Percentiles rank a stretch among this genome's conserved stretches.
Evolutionary conservation across 2,888 invertebrate species (phyloP).

Genomic region (Parnassius mnemosyne): DNA sequence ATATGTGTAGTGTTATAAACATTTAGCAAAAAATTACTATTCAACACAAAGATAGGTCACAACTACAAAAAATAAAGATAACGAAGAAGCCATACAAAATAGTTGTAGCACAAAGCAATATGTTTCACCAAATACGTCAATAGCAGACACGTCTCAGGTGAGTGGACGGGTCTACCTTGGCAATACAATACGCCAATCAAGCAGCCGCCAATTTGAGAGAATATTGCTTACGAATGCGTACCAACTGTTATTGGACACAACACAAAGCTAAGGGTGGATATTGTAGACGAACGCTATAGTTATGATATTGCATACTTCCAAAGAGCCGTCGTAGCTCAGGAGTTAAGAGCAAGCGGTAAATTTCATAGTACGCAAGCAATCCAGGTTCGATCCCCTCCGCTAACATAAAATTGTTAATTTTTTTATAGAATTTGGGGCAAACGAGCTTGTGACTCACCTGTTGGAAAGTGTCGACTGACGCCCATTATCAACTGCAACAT

Average conservation of each 20-base stretch:
- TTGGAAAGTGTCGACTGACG: too few relatives aligned
- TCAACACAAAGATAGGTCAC: too few relatives aligned
- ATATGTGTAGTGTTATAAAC: too few relatives aligned
- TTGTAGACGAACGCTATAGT: background rate
- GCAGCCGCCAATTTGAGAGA: constrained; percentile 21
- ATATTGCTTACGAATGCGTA: constrained; percentile 23
- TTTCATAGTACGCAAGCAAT: background rate
- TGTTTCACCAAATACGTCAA: constrained; percentile 1
- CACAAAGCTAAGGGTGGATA: background rate
- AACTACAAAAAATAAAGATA: background rate
- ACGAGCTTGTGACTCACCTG: too few relatives aligned
- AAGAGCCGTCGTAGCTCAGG: too few relatives aligned
- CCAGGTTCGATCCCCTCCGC: too few relatives aligned
- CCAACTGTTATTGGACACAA: constrained; percentile 12
- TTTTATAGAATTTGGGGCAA: too few relatives aligned
- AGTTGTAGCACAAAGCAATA: background rate
- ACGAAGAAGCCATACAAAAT: background rate
- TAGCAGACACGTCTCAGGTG: constrained; percentile 16
- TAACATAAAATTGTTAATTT: too few relatives aligned
- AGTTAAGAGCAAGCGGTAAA: too few relatives aligned
- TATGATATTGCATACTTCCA: background rate
- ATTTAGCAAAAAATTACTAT: too few relatives aligned
- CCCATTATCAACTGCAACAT: too few relatives aligned
- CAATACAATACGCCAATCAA: constrained; percentile 29
- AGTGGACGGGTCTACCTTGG: constrained; percentile 5